A percentile compares a stretch with the other conserved stretches of the same genome.
phyloP scores from a whole-genome alignment of 2,888 invertebrate genomes.

The Sinhomidia bicolor region DNA sequence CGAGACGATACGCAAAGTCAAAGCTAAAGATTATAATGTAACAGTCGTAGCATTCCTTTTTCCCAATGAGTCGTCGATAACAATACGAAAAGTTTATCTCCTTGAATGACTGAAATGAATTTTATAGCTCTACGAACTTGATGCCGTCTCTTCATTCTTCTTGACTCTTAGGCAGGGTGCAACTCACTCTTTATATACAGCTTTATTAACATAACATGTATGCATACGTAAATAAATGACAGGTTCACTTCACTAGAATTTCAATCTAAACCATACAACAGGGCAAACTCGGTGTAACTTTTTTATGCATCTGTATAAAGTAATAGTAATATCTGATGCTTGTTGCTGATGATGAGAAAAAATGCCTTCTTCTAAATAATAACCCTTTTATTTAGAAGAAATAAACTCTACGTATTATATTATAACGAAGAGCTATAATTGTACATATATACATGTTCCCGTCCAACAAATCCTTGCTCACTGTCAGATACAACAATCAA shows the following conservation, averaged over 20 bases:
- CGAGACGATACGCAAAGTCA: neutral
- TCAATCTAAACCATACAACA: neutral
- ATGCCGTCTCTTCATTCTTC: conserved; percentile 29
- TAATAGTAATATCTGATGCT: conserved; percentile 27
- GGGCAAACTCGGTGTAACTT: conserved; percentile 29
- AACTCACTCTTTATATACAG: neutral
- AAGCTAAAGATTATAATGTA: neutral
- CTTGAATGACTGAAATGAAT: conserved; percentile 62
- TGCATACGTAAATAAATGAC: conserved; percentile 54
- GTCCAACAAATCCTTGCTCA: conserved; percentile 40
- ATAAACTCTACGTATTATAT: conserved; percentile 33
- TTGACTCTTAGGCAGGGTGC: conserved; percentile 14
- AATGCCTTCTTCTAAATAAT: conserved; percentile 50
- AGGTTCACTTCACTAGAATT: conserved; percentile 24
- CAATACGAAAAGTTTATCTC: conserved; percentile 69
- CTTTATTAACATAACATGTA: neutral
- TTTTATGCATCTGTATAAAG: neutral
- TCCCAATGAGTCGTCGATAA: conserved; percentile 58
- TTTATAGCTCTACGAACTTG: conserved; percentile 37
- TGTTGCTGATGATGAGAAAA: conserved; percentile 45
- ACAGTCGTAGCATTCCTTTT: conserved; percentile 43
- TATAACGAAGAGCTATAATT: neutral
- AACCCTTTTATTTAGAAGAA: conserved; percentile 61
- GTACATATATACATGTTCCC: neutral
- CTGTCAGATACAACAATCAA: conserved; percentile 51